Base-by-base conservation (phyloP, 37 sponge, comb jelly and placozoan species). In the Ephydatia muelleri region DNA sequence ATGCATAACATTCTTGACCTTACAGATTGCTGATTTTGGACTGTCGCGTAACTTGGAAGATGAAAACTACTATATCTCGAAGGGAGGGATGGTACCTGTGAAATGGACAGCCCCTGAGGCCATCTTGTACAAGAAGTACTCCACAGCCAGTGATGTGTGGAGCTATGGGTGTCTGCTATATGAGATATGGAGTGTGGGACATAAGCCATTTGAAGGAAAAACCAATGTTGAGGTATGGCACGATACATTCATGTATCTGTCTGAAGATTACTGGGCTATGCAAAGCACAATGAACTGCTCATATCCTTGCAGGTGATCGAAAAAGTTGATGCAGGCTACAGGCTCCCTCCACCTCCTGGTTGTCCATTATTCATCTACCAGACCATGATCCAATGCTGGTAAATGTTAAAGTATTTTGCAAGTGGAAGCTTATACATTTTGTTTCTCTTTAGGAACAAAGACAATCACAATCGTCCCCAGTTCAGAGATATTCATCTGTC, bases 101-200 rank as follows among this genome's bases (percentile, higher is more conserved):
- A 91, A 86, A 40, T 91, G 91, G 91, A 86, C 91, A 28, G 78
- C 91, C 9, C 91, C 91, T 64, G 91, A 91, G 47, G 91, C 91
- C 26, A 72, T 91, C 0, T 22, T 77, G 35, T 38, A 78, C 31
- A 89, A 76, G 57, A 4, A 11, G 16, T 57, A 57, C 57, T 57
- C 57, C 57, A 57, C 57, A 13, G 57, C 57, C 57, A 57, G 57
- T 11, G 57, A 57, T 57, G 57, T 57, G 57, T 57, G 57, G 57
- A 57, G 57, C 57, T 57, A 57, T 14, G 57, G 57, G 19, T 57
- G 57, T 57, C 57, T 57, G 57, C 57, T 57, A 21, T 57, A 57
- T 57, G 57, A 81, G 82, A 40, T 84, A 84, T 84, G 85, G 85
- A 84, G 85, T 67, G 70, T 84, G 77, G 85, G 85, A 28, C 85